A percentile compares a stretch with the other conserved stretches of the same genome.
Conservation (phyloP, 2,113 vertebrate species). For the Prolemur simus region DNA sequence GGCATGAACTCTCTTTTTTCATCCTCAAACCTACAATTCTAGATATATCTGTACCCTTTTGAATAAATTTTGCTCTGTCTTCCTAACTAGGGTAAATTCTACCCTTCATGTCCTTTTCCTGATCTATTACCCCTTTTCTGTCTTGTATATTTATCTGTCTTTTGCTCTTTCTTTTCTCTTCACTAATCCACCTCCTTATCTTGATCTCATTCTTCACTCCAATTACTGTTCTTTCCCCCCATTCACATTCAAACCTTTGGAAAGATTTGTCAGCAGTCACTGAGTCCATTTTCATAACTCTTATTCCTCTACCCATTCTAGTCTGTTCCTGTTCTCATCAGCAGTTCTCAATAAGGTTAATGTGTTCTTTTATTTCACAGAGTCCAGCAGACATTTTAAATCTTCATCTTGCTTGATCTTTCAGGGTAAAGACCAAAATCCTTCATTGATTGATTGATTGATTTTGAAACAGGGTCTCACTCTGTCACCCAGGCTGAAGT, state of each 20-base stretch:
- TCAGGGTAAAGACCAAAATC: neutral
- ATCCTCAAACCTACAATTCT: neutral
- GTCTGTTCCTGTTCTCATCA: neutral
- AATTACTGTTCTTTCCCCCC: neutral
- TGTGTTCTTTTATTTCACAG: neutral
- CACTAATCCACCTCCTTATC: neutral
- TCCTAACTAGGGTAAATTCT: neutral
- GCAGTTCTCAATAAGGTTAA: neutral
- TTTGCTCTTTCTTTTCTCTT: neutral
- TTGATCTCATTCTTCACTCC: neutral
- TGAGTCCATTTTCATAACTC: neutral
- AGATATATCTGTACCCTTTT: neutral
- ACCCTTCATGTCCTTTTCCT: neutral
- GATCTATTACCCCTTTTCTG: neutral
- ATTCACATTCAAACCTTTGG: neutral
- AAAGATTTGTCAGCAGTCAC: neutral
- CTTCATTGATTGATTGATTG: no score
- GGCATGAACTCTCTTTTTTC: neutral
- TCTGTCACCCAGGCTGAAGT: no score
- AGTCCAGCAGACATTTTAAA: neutral
- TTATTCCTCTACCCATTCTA: neutral
- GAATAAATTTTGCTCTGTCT: neutral
- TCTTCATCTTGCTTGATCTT: neutral
- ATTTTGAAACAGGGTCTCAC: no score
- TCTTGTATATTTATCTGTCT: neutral